Conservation (phyloP, 2,797 vertebrate genomes). For the Rhinogobio ventralis region DNA sequence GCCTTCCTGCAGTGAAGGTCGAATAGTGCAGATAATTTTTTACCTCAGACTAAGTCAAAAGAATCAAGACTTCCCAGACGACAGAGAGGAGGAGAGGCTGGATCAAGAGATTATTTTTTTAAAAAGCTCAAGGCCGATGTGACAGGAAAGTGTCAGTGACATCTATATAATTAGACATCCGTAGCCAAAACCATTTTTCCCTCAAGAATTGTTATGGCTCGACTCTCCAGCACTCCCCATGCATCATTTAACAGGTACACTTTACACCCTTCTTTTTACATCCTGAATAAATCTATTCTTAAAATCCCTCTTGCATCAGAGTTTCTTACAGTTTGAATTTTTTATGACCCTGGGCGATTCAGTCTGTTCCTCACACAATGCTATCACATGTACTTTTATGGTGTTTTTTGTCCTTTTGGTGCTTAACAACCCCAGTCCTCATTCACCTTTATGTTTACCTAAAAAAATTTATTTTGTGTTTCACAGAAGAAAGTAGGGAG, state of each 20-base stretch:
- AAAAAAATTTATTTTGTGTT: not conserved
- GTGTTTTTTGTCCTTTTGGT: not conserved
- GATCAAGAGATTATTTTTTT: conserved; percentile 34
- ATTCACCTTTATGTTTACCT: not conserved
- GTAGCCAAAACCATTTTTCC: conserved; percentile 29
- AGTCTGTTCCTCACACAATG: not conserved
- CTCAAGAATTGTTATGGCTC: conserved; percentile 30
- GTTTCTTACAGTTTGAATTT: not conserved
- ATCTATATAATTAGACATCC: conserved; percentile 44
- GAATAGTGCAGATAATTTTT: not conserved
- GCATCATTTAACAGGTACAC: conserved; percentile 11
- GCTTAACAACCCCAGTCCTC: not conserved
- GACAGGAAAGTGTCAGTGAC: conserved; percentile 39
- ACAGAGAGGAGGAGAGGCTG: conserved; percentile 2
- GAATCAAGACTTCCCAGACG: conserved; percentile 20
- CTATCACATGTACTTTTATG: not conserved
- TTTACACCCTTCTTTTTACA: conserved; percentile 5
- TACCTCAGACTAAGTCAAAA: not conserved
- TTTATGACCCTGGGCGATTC: not conserved
- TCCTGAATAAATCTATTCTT: conserved; percentile 24
- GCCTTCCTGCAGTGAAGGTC: conserved; percentile 6
- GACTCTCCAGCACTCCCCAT: not conserved
- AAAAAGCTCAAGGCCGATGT: conserved; percentile 32
- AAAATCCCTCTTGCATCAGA: not conserved
- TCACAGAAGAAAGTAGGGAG: not conserved